Percentiles rank a stretch among this genome's conserved stretches.
phyloP scores from a whole-genome alignment of 2,797 vertebrate genomes.

The Schizopygopsis pylzovi region DNA sequence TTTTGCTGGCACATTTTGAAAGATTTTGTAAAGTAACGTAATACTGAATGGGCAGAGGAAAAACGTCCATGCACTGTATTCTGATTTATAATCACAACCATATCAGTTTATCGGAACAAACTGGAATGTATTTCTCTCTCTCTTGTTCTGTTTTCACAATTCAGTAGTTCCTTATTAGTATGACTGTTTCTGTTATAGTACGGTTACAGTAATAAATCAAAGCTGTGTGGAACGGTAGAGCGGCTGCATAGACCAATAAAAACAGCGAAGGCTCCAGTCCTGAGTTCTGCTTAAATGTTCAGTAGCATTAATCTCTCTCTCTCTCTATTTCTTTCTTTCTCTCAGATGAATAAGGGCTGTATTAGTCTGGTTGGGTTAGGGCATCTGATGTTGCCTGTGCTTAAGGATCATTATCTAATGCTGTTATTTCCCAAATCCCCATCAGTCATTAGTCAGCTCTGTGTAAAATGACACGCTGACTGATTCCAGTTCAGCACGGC shows the following conservation, averaged over 20 bases:
- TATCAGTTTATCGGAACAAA: constrained; percentile 13
- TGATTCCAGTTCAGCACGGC: constrained; percentile 31
- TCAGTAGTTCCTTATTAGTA: constrained; percentile 12
- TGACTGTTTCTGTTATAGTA: neutral
- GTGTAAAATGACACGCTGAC: constrained; percentile 26
- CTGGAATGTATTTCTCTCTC: neutral
- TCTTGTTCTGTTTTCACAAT: constrained; percentile 19
- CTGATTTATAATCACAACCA: constrained; percentile 13
- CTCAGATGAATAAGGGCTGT: constrained; percentile 48
- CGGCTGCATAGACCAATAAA: constrained; percentile 25
- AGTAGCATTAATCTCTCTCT: constrained; percentile 21
- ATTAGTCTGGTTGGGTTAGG: constrained; percentile 3
- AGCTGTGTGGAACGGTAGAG: neutral
- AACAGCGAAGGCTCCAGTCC: neutral
- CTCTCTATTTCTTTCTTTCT: neutral
- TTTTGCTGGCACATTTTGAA: constrained; percentile 24
- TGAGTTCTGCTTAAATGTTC: constrained; percentile 31
- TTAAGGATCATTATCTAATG: constrained; percentile 59
- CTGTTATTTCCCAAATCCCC: constrained; percentile 45
- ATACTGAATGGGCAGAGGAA: neutral
- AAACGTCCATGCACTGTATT: neutral
- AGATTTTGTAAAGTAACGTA: constrained; percentile 14
- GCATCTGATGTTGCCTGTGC: constrained; percentile 47
- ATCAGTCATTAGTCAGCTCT: constrained; percentile 59
- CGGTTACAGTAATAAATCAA: constrained; percentile 22